Evolutionary conservation across 1,140 invertebrate genomes (phyloP), one percentile per base, ranked within the genome.

Genomic region (Listronotus bonariensis): DNA sequence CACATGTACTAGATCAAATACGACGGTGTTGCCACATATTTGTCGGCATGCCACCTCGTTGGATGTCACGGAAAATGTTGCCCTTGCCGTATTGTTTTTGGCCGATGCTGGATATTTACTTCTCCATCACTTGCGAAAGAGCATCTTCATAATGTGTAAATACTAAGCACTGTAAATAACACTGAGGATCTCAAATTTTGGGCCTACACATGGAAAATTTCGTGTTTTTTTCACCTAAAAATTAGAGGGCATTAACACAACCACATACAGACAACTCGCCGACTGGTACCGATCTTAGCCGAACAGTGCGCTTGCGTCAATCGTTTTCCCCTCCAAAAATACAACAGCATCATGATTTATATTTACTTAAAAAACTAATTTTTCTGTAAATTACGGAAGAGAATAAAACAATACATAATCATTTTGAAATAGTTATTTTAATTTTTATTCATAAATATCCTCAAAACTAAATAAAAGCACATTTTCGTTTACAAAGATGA

Each of bases 41-140:
- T 32, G 26, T 32, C 41, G 43, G 11, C 40, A 45, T 18, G n/a
- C 45, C 36, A 34, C 55, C 43, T 57, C 32, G 43, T 45, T 20
- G 17, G 12, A 12, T 60, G 46, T 49, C 57, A 60, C 45, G 45
- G 43, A 60, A 26, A 60, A 49, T 45, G 34, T 51, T 49, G 11
- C 31, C 43, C 46, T 60, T 32, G 46, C 57, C 45, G 57, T 60
- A 60, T 60, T 60, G 57, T 60, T 60, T 60, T 60, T 32, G 46
- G 57, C 57, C 57, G 57, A 60, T 51, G 34, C 57, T 7, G 11
- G 8, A 34, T 36, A 43, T 49, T 60, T 57, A 57, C 41, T 14
- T 6, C 18, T 57, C 18, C 53, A 42, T 20, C 41, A 18, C 5
- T n/a, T 36, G 32, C 11, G 14, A 34, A n/a, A 15, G 0, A 8